A percentile compares a stretch with the other conserved stretches of the same genome.
phyloP scores from a whole-genome alignment of 1,140 invertebrate genomes.

The Zaprionus lachaisei region DNA sequence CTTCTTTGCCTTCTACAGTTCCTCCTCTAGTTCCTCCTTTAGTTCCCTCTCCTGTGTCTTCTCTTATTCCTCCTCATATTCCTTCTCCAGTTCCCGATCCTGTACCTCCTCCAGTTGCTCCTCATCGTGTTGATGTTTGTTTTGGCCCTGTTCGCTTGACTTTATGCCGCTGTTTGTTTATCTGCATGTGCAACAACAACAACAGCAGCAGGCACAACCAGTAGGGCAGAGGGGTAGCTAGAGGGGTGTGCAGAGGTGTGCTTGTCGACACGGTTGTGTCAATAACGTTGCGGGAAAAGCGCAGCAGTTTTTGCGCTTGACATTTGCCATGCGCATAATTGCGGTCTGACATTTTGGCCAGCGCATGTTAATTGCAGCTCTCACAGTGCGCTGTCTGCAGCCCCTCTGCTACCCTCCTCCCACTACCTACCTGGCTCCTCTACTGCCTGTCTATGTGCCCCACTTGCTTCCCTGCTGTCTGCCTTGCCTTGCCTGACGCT shows the following conservation, averaged over 20 bases:
- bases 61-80: neutral
- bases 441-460: too few species aligned
- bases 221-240: neutral
- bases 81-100: constrained; percentile 30
- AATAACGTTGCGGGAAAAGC: constrained; percentile 49
- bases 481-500: constrained; percentile 17
- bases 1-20: constrained; percentile 11
- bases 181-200: constrained; percentile 34
- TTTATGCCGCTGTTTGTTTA: constrained; percentile 41
- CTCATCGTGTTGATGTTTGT: constrained; percentile 56
- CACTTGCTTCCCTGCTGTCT: neutral
- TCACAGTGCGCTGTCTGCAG: neutral
- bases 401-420: neutral
- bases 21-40: constrained; percentile 28
- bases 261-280: constrained; percentile 65
- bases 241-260: neutral
- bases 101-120: neutral
- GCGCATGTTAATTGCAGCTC: constrained; percentile 50
- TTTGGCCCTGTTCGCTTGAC: constrained; percentile 14
- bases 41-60: neutral
- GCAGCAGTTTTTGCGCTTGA: constrained; percentile 52
- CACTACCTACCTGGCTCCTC: neutral
- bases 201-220: constrained; percentile 5
- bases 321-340: constrained; percentile 68
- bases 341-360: constrained; percentile 33